Evolutionary conservation across 2,888 invertebrate species (phyloP), one percentile per base, ranked within the genome.

Genomic region (Lochmaea crataegi): DNA sequence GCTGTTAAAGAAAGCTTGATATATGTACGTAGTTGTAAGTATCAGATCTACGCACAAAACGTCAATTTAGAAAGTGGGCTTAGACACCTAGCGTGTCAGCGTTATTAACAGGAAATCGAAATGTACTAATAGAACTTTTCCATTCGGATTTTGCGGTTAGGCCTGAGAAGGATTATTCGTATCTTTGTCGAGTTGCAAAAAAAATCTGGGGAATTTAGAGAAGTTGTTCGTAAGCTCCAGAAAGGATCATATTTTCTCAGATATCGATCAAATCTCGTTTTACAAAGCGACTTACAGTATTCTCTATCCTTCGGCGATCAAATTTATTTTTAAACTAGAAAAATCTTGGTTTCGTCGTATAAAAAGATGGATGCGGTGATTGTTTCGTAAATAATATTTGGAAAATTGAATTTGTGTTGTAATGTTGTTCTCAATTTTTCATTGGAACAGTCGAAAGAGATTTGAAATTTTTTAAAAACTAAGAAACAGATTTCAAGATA

Each of bases 131-230:
- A 63, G 42, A 63, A 63, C 42, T 63, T 63, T 42, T 38, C 38
- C 42, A 38, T 63, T 41, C 18, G 61, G 61, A 63, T 63, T 63
- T 38, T 42, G 7, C 61, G 42, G 60, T 38, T 60, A 38, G 38
- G 14, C 60, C 38, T 18, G 53, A 53, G 16, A 60, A 16, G 60
- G 61, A 63, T 63, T 63, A 63, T 16, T 63, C 61, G 16, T 63
- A 63, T 63, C 61, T 63, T 16, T 63, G 61, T 45, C 61, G 42
- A 63, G 6, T 63, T 63, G 61, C 61, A 18, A 63, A 63, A 60
- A n/a, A 63, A 61, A 53, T 60, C 60, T n/a, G 32, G 32, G n/a
- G 22, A 18, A 41, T 18, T 41, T 53, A 18, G 18, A 42, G 11
- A 63, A 63, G 61, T 63, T 63, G 42, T 63, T 63, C 61, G 16